Evolutionary conservation across 2,888 invertebrate species (phyloP).

Genomic region (Acrocera orbiculus): DNA sequence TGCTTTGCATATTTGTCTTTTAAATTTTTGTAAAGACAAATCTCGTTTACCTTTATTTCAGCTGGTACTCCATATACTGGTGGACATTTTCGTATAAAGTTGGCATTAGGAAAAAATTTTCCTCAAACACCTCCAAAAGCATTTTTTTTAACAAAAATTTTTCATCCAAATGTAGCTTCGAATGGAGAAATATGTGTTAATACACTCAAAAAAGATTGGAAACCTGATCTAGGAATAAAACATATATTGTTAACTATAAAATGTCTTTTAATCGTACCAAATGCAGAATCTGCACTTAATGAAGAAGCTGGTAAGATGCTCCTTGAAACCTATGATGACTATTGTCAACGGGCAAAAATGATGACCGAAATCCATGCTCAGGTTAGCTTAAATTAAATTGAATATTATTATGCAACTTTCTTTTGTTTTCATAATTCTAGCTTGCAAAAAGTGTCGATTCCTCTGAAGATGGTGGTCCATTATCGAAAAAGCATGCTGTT

Average conservation of each 20-base stretch:
- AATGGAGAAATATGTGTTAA: conserved; percentile 95
- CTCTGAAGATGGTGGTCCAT: conserved; percentile 46
- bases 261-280: conserved; percentile 91
- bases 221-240: conserved; percentile 84
- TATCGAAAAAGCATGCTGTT: conserved; percentile 71
- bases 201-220: conserved; percentile 93
- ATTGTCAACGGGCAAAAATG: conserved; percentile 73
- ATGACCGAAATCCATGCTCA: conserved; percentile 83
- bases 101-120: conserved; percentile 82
- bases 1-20: not conserved
- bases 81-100: conserved; percentile 75
- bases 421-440: conserved; percentile 22
- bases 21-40: conserved; percentile 1
- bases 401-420: not conserved
- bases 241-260: conserved; percentile 85
- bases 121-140: conserved; percentile 85
- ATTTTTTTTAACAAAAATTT: conserved; percentile 85
- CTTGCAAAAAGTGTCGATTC: conserved; percentile 31
- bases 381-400: conserved; percentile 29
- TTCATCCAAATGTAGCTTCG: conserved; percentile 88
- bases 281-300: conserved; percentile 92
- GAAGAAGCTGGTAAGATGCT: conserved; percentile 91
- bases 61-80: conserved; percentile 85
- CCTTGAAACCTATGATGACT: conserved; percentile 83
- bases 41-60: conserved; percentile 20